Evolutionary conservation across 2,888 invertebrate genomes (phyloP).

Genomic region (Punctoribates punctum): DNA sequence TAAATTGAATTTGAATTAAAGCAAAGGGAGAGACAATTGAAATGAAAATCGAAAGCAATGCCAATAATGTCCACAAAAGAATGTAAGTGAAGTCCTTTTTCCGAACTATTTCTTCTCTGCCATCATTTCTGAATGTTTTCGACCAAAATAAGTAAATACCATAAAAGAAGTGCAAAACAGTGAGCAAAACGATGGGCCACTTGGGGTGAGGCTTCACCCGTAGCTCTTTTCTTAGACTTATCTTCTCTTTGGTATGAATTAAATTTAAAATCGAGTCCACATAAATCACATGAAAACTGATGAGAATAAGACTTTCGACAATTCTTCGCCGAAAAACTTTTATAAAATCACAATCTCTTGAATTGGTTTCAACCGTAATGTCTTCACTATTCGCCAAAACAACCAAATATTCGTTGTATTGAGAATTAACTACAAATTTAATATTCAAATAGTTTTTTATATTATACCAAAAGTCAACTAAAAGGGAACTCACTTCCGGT

Average conservation of each 20-base stretch:
- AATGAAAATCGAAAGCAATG: background rate
- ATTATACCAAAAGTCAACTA: background rate
- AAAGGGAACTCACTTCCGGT: background rate
- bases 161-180: background rate
- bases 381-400: too few relatives aligned
- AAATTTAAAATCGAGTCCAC: background rate
- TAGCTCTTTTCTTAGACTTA: background rate
- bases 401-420: background rate
- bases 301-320: background rate
- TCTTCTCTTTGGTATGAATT: background rate
- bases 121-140: background rate
- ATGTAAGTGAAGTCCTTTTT: background rate
- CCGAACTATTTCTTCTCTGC: background rate
- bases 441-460: background rate
- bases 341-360: background rate
- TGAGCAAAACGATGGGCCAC: background rate
- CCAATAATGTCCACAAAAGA: constrained; percentile 2
- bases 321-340: constrained; percentile 20
- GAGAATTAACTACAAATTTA: background rate
- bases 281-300: constrained; percentile 9
- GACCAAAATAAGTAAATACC: constrained; percentile 2
- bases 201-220: background rate
- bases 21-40: background rate
- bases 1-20: background rate
- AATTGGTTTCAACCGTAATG: background rate